phyloP scores from a whole-genome alignment of 1,140 invertebrate species.

The Charaxes varanes region DNA sequence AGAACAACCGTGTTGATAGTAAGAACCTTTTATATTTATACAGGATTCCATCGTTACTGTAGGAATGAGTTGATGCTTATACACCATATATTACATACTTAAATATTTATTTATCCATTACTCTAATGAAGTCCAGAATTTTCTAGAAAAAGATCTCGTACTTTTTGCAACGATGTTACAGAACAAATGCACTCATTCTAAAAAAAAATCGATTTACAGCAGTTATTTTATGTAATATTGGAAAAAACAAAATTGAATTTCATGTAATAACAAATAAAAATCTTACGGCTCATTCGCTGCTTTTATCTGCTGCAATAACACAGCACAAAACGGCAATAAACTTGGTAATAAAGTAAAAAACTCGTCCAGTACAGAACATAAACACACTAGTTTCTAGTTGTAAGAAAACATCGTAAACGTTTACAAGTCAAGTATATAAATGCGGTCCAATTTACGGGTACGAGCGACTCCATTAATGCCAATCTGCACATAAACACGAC shows the following conservation, averaged over 20 bases:
- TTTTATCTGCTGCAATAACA: constrained; percentile 27
- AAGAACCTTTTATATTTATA: too few species aligned
- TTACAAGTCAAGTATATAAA: constrained; percentile 40
- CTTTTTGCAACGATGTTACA: too few species aligned
- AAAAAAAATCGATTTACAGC: background rate
- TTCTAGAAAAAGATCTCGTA: too few species aligned
- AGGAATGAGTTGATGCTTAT: too few species aligned
- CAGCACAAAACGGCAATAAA: constrained; percentile 35
- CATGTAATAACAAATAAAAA: constrained; percentile 8
- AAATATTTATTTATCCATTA: too few species aligned
- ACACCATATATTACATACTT: too few species aligned
- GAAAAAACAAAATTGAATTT: constrained; percentile 1
- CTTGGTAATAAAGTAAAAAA: constrained; percentile 54
- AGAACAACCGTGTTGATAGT: too few species aligned
- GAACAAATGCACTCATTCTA: too few species aligned
- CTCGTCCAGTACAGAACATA: constrained; percentile 39
- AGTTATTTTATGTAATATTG: background rate
- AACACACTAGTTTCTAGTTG: constrained; percentile 46
- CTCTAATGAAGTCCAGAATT: too few species aligned
- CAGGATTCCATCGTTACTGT: too few species aligned
- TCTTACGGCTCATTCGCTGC: constrained; percentile 12
- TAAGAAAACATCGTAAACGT: constrained; percentile 59
- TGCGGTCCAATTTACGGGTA: constrained; percentile 13
- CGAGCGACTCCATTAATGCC: background rate
- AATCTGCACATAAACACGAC: background rate